These are phyloP conservation scores for Sapajus apella DNA, from an alignment of 2,113 vertebrate genomes.

Conservation along the genomic window DNA sequence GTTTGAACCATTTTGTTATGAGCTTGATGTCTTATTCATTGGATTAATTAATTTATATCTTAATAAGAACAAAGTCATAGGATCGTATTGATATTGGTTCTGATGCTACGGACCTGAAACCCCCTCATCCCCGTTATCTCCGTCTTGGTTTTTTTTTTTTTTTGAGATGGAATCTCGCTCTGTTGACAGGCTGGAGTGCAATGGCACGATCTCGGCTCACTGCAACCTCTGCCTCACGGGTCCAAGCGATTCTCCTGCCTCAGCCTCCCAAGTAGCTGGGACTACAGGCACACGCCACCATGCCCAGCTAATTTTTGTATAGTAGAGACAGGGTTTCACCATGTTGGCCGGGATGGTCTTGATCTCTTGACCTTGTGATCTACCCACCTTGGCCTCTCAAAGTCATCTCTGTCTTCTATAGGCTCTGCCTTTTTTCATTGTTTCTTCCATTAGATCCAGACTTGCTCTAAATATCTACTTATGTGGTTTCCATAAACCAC, in stretches of 20 bases:
- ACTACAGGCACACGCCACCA: no score
- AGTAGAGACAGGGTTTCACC: no score
- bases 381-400: no score
- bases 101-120: not conserved
- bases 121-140: not conserved
- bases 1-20: not conserved
- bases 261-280: no score
- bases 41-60: not conserved
- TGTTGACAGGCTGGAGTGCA: no score
- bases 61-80: not conserved
- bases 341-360: no score
- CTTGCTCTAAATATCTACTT: not conserved
- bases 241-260: no score
- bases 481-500: not conserved
- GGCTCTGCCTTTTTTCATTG: not conserved
- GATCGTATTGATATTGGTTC: not conserved
- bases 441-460: not conserved
- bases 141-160: not conserved
- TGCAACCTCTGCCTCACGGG: no score
- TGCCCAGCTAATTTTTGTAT: no score
- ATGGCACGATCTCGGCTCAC: no score
- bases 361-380: no score
- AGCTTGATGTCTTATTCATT: not conserved
- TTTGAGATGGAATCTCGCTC: no score
- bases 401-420: not conserved